Percentiles rank a stretch among this genome's conserved stretches.
Conservation (phyloP, 30 jellyfish, hydroid and myxozoan genomes). For the Aurelia aurita complex sp. Pacific region DNA sequence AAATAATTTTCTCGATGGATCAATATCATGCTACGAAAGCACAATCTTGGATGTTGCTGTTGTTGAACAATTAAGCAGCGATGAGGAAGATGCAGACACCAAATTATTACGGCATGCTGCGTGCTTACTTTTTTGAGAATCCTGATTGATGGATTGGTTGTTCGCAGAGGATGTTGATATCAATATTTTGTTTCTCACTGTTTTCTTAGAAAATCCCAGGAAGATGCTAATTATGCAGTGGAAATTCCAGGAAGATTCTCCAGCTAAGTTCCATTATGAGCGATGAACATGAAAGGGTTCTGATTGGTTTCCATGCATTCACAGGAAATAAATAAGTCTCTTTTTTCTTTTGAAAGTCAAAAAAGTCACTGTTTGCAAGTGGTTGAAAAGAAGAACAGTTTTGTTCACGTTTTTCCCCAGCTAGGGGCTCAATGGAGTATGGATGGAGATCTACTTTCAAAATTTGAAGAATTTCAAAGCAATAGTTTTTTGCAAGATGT, state of each 20-base stretch:
- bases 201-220: neutral
- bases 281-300: neutral
- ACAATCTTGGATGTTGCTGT: no score
- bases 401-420: no score
- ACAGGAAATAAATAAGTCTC: constrained; percentile 19
- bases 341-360: constrained; percentile 27
- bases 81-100: no score
- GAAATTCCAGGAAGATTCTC: neutral
- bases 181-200: no score
- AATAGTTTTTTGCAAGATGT: neutral
- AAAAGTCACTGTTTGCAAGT: neutral
- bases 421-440: no score
- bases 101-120: no score
- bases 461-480: no score
- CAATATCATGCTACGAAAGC: neutral
- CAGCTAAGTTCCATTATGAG: neutral
- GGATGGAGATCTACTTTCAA: no score
- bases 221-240: constrained; percentile 8
- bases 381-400: neutral
- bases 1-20: constrained; percentile 22
- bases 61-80: no score
- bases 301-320: constrained; percentile 66
- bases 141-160: constrained; percentile 16
- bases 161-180: constrained; percentile 41
- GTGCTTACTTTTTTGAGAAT: neutral